Evolutionary conservation across 1,140 invertebrate species (phyloP).

Genomic region (Steinernema feltiae): DNA sequence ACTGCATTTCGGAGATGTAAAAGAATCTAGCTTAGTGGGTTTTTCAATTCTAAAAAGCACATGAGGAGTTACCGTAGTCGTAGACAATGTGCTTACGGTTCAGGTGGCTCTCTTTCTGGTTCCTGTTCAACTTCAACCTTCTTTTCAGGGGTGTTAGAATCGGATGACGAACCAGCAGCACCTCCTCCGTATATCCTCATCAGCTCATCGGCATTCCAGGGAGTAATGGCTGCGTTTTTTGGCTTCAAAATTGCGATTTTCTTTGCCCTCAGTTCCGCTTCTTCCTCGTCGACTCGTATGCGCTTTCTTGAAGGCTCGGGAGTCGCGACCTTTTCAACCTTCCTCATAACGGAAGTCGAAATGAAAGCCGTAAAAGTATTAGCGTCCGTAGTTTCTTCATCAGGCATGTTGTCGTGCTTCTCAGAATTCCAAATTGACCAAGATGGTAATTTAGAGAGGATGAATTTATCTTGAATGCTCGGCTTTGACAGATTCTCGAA

Average conservation of each 20-base stretch:
- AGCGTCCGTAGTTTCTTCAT: not conserved
- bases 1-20: not conserved
- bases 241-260: not conserved
- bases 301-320: not conserved
- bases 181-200: conserved; percentile 1
- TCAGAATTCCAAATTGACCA: conserved; percentile 32
- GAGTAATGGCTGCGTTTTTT: not conserved
- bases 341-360: not conserved
- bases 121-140: not conserved
- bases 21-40: not conserved
- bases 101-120: not conserved
- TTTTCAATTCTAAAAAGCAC: not conserved
- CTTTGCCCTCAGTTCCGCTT: not conserved
- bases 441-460: conserved; percentile 19
- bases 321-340: not conserved
- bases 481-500: not conserved
- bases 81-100: not conserved
- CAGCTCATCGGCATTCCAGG: not conserved
- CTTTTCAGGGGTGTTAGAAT: not conserved
- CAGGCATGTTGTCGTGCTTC: not conserved
- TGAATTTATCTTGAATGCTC: conserved; percentile 25
- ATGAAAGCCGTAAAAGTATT: not conserved
- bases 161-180: no score
- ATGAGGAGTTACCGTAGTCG: not conserved
- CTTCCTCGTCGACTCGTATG: not conserved